Base-by-base conservation (phyloP, 2,113 vertebrate species). In the Chloebia gouldiae region DNA sequence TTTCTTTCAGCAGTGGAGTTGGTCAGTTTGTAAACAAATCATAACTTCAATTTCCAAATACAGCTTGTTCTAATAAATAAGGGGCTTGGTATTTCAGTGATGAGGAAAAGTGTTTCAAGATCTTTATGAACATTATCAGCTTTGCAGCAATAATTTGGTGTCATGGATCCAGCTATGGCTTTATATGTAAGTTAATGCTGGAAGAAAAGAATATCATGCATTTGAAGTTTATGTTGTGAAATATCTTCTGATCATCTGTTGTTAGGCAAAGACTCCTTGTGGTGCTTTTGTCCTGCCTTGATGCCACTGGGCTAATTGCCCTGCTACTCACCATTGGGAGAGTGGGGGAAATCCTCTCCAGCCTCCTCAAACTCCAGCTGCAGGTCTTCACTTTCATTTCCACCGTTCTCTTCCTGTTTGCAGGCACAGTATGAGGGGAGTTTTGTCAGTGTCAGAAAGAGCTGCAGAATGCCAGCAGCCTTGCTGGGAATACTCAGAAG, bases 1-100 rank as follows among this genome's bases (percentile, higher is more conserved):
- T 87, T 61, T 78, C 20, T 70, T 61, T 88, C 28, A 66, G 33
- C 25, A 27, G 2, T 64, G 37, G n/a, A 64, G 39, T 28, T 75
- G 16, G 18, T 54, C 31, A 68, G 61, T 90, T 93, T 88, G 49
- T 92, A 93, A 92, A 88, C 35, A 86, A 83, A 88, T 39, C 17
- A 11, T 71, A 31, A 65, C 27, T n/a, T 88, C 88, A n/a, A 25
- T 53, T 61, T 93, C 23, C 30, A 88, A 86, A 83, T 66, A 40
- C 57, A 84, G 40, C 12, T 86, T 87, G 49, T 79, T 91, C 84
- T 64, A 90, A 39, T 77, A 69, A 88, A 57, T 45, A 59, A 75
- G 45, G 30, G 12, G 2, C 49, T 28, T 64, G 49, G 17, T 84
- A 35, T 44, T 84, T 65, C 28, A n/a, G 30, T 72, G 63, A 57